phyloP scores from a whole-genome alignment of 2,888 invertebrate species.

The Nephrotoma guestfalica region DNA sequence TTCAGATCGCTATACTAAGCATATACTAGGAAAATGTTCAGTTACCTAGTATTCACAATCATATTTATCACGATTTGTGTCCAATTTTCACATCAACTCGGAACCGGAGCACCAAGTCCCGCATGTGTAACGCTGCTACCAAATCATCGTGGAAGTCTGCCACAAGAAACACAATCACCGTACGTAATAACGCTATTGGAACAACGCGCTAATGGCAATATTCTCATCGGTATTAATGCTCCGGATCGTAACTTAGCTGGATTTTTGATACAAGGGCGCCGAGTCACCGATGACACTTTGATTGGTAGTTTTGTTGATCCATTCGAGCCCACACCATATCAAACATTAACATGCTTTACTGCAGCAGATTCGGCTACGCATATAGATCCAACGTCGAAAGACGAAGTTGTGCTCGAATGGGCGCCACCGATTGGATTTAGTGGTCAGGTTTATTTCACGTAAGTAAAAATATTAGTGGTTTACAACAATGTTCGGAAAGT shows the following conservation, averaged over 20 bases:
- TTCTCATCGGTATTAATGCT: neutral
- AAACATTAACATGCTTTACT: neutral
- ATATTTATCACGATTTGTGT: neutral
- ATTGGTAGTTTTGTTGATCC: neutral
- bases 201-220: neutral
- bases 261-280: neutral
- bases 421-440: neutral
- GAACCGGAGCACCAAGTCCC: neutral
- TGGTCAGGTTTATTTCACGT: neutral
- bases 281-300: neutral
- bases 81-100: neutral
- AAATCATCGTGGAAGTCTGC: neutral
- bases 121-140: neutral
- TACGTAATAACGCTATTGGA: neutral
- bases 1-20: neutral
- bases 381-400: neutral
- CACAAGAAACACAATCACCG: neutral
- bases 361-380: neutral
- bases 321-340: neutral
- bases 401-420: neutral
- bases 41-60: neutral
- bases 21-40: neutral
- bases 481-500: neutral
- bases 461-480: neutral
- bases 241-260: neutral